phyloP scores from a whole-genome alignment of 2,113 vertebrate genomes.

The Erythrolamprus reginae region DNA sequence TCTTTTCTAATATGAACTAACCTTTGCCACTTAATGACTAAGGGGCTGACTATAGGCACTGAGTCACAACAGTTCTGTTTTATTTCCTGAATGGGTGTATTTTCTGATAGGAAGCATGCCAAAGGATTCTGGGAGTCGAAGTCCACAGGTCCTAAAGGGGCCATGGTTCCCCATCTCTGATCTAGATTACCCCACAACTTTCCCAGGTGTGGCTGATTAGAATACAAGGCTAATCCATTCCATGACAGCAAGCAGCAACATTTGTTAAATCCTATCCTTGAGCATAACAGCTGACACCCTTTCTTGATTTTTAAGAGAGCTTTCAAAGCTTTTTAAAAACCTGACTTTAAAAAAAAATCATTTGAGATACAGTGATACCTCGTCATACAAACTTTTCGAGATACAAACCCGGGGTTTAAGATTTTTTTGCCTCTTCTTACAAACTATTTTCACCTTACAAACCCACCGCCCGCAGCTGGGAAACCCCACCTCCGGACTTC shows the following conservation, averaged over 20 bases:
- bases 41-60: background rate
- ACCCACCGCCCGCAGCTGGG: too few relatives aligned
- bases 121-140: background rate
- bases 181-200: background rate
- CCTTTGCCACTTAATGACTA: background rate
- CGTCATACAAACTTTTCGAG: too few relatives aligned
- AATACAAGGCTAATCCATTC: background rate
- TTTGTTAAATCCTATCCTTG: background rate
- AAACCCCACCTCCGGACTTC: too few relatives aligned
- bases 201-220: background rate
- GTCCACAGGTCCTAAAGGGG: background rate
- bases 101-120: background rate
- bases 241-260: background rate
- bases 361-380: too few relatives aligned
- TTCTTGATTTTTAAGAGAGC: background rate
- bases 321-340: background rate
- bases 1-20: background rate
- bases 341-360: background rate
- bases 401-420: too few relatives aligned
- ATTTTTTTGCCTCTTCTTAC: too few relatives aligned
- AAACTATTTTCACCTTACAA: too few relatives aligned
- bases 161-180: background rate
- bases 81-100: background rate
- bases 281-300: background rate
- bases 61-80: background rate